Evolutionary conservation across 2,888 invertebrate species (phyloP).

Genomic region (Spodoptera littoralis): DNA sequence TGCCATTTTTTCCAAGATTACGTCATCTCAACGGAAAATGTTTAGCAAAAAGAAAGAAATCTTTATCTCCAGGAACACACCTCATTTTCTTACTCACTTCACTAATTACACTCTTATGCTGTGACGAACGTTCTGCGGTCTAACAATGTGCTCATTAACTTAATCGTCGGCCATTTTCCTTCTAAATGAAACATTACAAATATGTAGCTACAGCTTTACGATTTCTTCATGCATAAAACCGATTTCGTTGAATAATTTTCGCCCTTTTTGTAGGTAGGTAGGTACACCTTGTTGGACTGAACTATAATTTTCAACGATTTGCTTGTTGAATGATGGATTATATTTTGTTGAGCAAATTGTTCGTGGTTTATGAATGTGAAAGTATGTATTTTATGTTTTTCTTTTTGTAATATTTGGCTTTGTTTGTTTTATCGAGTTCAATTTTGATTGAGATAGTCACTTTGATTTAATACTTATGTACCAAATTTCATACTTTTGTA

Average conservation of each 20-base stretch:
- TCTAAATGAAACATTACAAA: slow-evolving; percentile 72
- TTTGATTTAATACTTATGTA: too few relatives aligned
- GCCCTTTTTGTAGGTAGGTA: slow-evolving; percentile 42
- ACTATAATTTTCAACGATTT: slow-evolving; percentile 41
- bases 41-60: slow-evolving; percentile 47
- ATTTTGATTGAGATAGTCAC: too few relatives aligned
- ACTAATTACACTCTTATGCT: slow-evolving; percentile 62
- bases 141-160: slow-evolving; percentile 74
- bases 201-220: slow-evolving; percentile 54
- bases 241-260: slow-evolving; percentile 58
- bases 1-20: neutral
- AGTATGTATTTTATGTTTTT: too few relatives aligned
- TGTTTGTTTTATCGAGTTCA: too few relatives aligned
- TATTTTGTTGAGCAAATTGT: slow-evolving; percentile 9
- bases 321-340: slow-evolving; percentile 11
- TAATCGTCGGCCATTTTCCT: slow-evolving; percentile 72
- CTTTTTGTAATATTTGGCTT: too few relatives aligned
- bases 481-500: too few relatives aligned
- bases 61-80: slow-evolving; percentile 43
- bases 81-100: slow-evolving; percentile 56
- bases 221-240: slow-evolving; percentile 64
- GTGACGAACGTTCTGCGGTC: slow-evolving; percentile 56
- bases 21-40: slow-evolving; percentile 11
- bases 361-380: neutral
- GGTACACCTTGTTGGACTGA: slow-evolving; percentile 6